Evolutionary conservation across 30 jellyfish, hydroid and myxozoan species (phyloP), one percentile per base, ranked within the genome.

Genomic region (Turritopsis dohrnii): DNA sequence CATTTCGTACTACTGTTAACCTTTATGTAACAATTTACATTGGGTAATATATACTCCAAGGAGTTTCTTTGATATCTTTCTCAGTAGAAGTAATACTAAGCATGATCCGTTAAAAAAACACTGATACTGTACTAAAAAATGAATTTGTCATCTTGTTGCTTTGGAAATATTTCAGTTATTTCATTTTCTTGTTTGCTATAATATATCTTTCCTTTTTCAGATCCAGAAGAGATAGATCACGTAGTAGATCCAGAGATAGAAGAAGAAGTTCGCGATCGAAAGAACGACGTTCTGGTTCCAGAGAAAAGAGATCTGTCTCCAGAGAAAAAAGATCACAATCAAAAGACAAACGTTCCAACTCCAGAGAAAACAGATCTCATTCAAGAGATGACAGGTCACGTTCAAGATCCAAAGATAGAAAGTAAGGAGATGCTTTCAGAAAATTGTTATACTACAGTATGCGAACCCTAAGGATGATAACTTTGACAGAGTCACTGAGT

Each of bases 371-470:
- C 30, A 30, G 71, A 4, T 77, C 85, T 4, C 0, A 30, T 18
- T 26, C 72, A 21, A 77, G 71, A 77, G 85, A 77, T 77, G 53
- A 60, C 1, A 53, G 53, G 28, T 77, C 85, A 19, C 85, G 71
- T 29, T 77, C 85, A 29, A 30, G 71, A 28, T 77, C 85, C 9
- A 69, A 69, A 69, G 77, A 69, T 17, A 23, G 30, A 69, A 69
- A 69, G 77, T 69, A 69, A 69, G 22, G 23, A n/a, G 9, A 69
- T 1, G 22, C 0, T 69, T 60, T 21, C 21, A 23, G 19, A 60
- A 60, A 69, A 69, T 69, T 69, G 28, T 0, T 69, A n/a, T 7
- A 7, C 8, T 7, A 23, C 16, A 7, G 77, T 69, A 16, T 1
- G 77, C 22, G 30, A 18, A 23, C 21, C 0, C 22, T 21, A 60